Evolutionary conservation across 2,797 vertebrate genomes (phyloP).

Genomic region (Crocidura indochinensis): DNA sequence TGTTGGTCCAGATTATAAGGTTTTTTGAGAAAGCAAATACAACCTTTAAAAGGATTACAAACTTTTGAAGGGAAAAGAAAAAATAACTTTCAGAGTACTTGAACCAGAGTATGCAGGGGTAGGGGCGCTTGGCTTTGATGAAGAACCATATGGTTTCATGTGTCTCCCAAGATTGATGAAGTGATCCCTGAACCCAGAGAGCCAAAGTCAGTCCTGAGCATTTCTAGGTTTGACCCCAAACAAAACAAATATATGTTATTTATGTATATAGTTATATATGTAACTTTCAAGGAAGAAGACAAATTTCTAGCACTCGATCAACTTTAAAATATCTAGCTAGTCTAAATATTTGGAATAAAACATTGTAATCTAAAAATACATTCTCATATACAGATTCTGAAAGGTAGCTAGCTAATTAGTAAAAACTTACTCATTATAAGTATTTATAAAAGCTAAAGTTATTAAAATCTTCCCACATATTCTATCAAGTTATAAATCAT

Average conservation of each 20-base stretch:
- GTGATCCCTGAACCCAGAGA: too few relatives aligned
- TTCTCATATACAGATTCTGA: constrained; percentile 53
- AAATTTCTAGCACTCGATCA: constrained; percentile 23
- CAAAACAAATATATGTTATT: too few relatives aligned
- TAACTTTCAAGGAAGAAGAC: constrained; percentile 61
- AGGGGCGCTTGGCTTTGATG: too few relatives aligned
- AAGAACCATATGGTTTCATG: too few relatives aligned
- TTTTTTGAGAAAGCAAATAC: constrained; percentile 39
- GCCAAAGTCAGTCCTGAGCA: too few relatives aligned
- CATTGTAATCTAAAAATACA: constrained; percentile 12
- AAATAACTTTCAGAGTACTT: constrained; percentile 21
- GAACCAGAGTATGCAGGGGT: too few relatives aligned
- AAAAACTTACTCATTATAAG: constrained; percentile 42
- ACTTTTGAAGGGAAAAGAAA: neutral
- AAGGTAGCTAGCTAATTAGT: constrained; percentile 48
- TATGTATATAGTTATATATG: too few relatives aligned
- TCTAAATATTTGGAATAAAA: constrained; percentile 21
- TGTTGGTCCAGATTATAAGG: constrained; percentile 24
- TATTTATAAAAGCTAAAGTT: constrained; percentile 36
- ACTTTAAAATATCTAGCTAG: constrained; percentile 41
- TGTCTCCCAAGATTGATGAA: too few relatives aligned
- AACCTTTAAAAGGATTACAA: constrained; percentile 10
- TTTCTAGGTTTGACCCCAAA: too few relatives aligned
- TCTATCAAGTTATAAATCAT: constrained; percentile 30
- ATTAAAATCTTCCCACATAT: constrained; percentile 41